Conservation (phyloP, 1,140 invertebrate species). For the Drosophila lowei region DNA sequence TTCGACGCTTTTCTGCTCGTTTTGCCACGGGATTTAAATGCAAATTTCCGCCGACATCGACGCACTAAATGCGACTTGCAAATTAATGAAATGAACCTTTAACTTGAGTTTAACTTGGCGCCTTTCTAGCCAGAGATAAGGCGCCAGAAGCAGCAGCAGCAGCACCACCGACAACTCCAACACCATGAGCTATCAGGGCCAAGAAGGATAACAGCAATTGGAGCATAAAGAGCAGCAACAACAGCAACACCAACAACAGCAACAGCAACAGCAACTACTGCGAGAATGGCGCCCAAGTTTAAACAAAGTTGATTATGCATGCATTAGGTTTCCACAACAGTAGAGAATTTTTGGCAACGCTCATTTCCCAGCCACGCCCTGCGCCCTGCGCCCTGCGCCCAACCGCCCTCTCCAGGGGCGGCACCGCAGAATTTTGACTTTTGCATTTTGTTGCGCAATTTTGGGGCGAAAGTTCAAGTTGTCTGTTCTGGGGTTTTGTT, state of each 20-base stretch:
- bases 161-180: conserved; percentile 18
- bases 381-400: neutral
- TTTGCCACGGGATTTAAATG: conserved; percentile 79
- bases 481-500: conserved; percentile 51
- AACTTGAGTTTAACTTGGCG: conserved; percentile 80
- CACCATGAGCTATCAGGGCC: neutral
- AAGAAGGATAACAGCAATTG: conserved; percentile 59
- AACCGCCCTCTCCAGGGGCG: neutral
- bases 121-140: conserved; percentile 73
- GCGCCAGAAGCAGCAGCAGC: conserved; percentile 53
- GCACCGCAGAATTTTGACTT: conserved; percentile 68
- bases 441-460: conserved; percentile 81
- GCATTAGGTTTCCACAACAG: conserved; percentile 77
- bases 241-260: conserved; percentile 42
- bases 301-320: conserved; percentile 82
- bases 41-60: conserved; percentile 78
- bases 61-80: conserved; percentile 81
- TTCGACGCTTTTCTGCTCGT: conserved; percentile 68
- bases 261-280: conserved; percentile 40
- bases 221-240: conserved; percentile 62
- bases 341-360: conserved; percentile 74
- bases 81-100: conserved; percentile 82
- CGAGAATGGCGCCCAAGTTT: conserved; percentile 71
- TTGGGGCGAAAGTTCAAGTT: conserved; percentile 76
- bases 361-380: conserved; percentile 69